Base-by-base conservation (phyloP, 2,797 vertebrate genomes). In the Enteromius thamalakanensis region DNA sequence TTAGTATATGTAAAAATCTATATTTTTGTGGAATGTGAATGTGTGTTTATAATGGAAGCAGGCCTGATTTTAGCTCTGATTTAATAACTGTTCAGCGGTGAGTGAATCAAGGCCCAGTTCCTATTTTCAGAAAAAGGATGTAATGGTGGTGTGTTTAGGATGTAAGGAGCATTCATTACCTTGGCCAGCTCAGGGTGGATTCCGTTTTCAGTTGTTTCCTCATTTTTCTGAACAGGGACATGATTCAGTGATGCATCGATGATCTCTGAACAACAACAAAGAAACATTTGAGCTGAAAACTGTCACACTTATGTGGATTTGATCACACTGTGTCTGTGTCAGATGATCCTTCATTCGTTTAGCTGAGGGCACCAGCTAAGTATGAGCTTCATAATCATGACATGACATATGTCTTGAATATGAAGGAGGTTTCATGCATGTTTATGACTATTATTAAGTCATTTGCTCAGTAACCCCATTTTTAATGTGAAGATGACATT, bases 181-280 rank as follows among this genome's bases (percentile, higher is more conserved):
- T 98, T 99, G 74, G 97, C 86, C 0, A 99, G 95, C 90, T 99
- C 98, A 64, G 96, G 96, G 88, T 98, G 96, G 81, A 97, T 95
- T 90, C 91, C 92, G 7, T 95, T 97, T 86, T 98, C 97, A 62
- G 96, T 92, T 19, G 91, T 91, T 87, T 97, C 97, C 34, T 93
- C 93, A 85, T 95, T 96, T 78, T 98, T 96, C 47, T 94, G 92
- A 9, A 93, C 92, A 90, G 91, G 93, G 85, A 94, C 91, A 81
- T 93, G 95, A 90, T 90, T 93, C 88, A 94, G 2, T 0, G 90
- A 90, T 85, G 94, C 82, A 86, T 98, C 97, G 86, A 94, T 93
- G n/a, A 95, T 89, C 89, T 98, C 97, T 97, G 89, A 80, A 81
- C 14, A 72, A 76, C 86, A 79, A 40, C 55, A 62, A 64, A 32